Evolutionary conservation across 2,113 vertebrate genomes (phyloP), one percentile per base, ranked within the genome.

Genomic region (Pedetes capensis): DNA sequence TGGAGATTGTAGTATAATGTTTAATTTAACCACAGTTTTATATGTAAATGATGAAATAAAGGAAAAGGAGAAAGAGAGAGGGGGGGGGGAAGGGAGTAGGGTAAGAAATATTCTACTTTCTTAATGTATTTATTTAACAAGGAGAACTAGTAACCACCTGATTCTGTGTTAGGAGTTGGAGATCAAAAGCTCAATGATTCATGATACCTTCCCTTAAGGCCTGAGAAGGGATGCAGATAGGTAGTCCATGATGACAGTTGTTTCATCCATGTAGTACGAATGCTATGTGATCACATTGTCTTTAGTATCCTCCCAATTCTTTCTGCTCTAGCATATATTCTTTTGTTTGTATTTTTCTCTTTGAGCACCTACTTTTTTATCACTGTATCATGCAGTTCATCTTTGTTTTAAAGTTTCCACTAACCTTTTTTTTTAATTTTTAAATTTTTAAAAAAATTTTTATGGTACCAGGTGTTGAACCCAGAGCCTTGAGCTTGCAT

Each of bases 81-180:
- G 5, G 37, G 6, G 2, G 81, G 16, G 2, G 10, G 5, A 6
- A 5, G 10, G 34, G 2, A 17, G 2, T 34, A 4, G 32, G 27
- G 29, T n/a, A 20, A 25, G 5, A 39, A 3, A 42, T 66, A 29
- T 44, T 29, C 5, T 76, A 9, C 22, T 51, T 51, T 71, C 8
- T 85, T 4, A 2, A 0, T 71, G 37, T 7, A 69, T 69, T 83
- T 22, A 55, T 61, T 93, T 78, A 71, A 10, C 13, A 61, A 87
- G 61, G 23, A 27, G 37, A 55, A 80, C 27, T 49, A 10, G 51
- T 80, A 9, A 64, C 9, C 6, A 37, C 4, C 32, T 85, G n/a
- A 10, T 5, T 2, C 13, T 79, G 8, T 27, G 4, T 18, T n/a
- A 80, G 20, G 3, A 57, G 12, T 1, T 93, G 32, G 13, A 72